Percentiles rank a stretch among this genome's conserved stretches.
phyloP scores from a whole-genome alignment of 2,888 invertebrate genomes.

The Agrenia bidenticulata region DNA sequence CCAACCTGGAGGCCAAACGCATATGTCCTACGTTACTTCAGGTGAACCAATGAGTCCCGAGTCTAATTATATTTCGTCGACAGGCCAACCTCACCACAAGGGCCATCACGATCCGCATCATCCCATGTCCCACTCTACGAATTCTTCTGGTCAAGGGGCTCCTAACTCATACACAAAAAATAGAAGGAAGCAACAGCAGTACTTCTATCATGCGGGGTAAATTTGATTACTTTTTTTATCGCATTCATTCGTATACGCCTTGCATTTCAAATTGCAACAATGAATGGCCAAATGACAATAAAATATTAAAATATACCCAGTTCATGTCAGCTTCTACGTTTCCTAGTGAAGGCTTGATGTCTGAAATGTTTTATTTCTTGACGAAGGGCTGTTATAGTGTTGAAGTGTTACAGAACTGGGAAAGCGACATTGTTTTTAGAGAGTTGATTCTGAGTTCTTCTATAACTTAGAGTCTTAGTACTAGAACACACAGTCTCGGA shows the following conservation, averaged over 20 bases:
- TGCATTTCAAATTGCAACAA: too few relatives aligned
- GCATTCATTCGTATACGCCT: too few relatives aligned
- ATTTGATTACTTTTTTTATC: too few relatives aligned
- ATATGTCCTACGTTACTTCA: constrained; percentile 28
- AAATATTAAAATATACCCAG: constrained; percentile 5
- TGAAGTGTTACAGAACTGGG: constrained; percentile 16
- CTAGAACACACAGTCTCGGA: constrained; percentile 9
- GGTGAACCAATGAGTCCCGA: constrained; percentile 17
- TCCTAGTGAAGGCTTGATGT: not conserved
- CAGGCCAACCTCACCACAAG: constrained; percentile 36
- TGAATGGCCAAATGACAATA: too few relatives aligned
- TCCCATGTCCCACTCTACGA: constrained; percentile 23
- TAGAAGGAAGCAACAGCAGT: constrained; percentile 32
- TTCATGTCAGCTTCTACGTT: constrained; percentile 20
- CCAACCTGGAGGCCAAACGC: constrained; percentile 28
- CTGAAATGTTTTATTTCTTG: constrained; percentile 21
- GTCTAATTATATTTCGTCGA: constrained; percentile 21
- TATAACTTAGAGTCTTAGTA: constrained; percentile 14
- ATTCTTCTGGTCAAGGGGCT: constrained; percentile 23
- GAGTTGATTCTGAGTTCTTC: constrained; percentile 14
- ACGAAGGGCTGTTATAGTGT: constrained; percentile 4
- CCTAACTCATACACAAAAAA: constrained; percentile 27
- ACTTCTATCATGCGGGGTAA: not conserved
- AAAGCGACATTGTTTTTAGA: constrained; percentile 16
- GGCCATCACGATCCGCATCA: constrained; percentile 42